These are phyloP conservation scores for Dynastes tityus DNA, from an alignment of 2,888 invertebrate species.

Conservation along the genomic window DNA sequence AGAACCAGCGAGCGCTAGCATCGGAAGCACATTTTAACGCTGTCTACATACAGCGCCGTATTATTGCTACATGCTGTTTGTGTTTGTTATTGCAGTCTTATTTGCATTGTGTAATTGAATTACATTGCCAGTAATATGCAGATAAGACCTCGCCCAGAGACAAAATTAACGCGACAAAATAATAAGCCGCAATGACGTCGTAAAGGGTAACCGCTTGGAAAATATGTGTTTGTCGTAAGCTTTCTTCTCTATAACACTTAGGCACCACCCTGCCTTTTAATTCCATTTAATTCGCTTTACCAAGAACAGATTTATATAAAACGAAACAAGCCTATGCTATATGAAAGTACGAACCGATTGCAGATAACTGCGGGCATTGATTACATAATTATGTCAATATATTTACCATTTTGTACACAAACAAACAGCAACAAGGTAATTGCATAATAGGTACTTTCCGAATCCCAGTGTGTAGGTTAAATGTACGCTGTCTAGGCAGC, in stretches of 20 bases:
- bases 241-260: background rate
- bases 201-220: conserved; percentile 32
- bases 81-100: conserved; percentile 48
- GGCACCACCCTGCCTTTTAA: background rate
- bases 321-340: background rate
- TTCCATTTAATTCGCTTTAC: conserved; percentile 5
- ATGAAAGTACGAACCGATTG: background rate
- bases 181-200: conserved; percentile 40
- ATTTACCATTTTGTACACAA: too few relatives aligned
- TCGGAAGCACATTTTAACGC: conserved; percentile 53
- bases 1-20: conserved; percentile 8
- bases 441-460: too few relatives aligned
- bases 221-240: conserved; percentile 8
- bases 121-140: conserved; percentile 44
- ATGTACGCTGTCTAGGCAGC: too few relatives aligned
- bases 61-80: conserved; percentile 29
- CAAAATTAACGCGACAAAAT: conserved; percentile 42
- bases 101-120: conserved; percentile 51
- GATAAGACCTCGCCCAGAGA: conserved; percentile 19
- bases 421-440: too few relatives aligned
- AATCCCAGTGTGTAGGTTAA: too few relatives aligned
- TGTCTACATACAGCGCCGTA: conserved; percentile 40
- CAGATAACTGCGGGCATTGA: too few relatives aligned
- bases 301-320: conserved; percentile 29
- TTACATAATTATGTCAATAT: too few relatives aligned